phyloP scores from a whole-genome alignment of 1,140 invertebrate genomes.

The Drosophila ananassae region DNA sequence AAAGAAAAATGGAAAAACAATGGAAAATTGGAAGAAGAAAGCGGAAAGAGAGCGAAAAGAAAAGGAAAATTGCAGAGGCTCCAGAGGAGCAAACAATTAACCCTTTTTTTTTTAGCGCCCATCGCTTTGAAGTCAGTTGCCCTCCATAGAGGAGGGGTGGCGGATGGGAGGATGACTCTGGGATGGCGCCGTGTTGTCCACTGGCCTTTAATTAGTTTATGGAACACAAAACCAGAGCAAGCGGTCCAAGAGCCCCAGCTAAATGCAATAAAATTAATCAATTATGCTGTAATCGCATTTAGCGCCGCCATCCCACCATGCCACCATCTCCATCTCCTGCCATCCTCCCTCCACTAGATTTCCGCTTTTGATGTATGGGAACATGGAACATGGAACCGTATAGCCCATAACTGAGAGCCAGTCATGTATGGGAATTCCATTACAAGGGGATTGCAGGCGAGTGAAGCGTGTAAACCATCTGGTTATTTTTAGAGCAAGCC shows the following conservation, averaged over 20 bases:
- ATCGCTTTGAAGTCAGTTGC: constrained; percentile 36
- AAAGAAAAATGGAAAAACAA: constrained; percentile 16
- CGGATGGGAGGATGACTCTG: constrained; percentile 23
- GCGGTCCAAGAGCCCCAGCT: constrained; percentile 11
- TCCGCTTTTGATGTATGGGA: constrained; percentile 33
- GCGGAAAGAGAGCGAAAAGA: constrained; percentile 20
- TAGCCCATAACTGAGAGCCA: constrained; percentile 47
- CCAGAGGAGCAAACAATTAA: constrained; percentile 55
- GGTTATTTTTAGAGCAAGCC: constrained; percentile 42
- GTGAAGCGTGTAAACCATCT: constrained; percentile 64
- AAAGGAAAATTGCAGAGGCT: neutral
- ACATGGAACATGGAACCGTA: too few relatives aligned
- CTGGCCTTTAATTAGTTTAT: constrained; percentile 74
- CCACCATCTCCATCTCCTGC: neutral
- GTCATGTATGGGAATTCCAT: constrained; percentile 74
- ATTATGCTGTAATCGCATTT: constrained; percentile 77
- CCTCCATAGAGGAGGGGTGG: constrained; percentile 1
- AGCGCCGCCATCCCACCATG: constrained; percentile 19
- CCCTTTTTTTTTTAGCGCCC: constrained; percentile 45
- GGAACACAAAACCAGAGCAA: constrained; percentile 27
- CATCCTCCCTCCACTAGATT: neutral
- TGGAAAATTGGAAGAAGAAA: neutral
- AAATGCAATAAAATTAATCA: constrained; percentile 75
- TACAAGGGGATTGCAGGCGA: constrained; percentile 63
- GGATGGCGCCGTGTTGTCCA: constrained; percentile 31